Evolutionary conservation across 2,888 invertebrate species (phyloP).

Genomic region (Epicampocera succincta): DNA sequence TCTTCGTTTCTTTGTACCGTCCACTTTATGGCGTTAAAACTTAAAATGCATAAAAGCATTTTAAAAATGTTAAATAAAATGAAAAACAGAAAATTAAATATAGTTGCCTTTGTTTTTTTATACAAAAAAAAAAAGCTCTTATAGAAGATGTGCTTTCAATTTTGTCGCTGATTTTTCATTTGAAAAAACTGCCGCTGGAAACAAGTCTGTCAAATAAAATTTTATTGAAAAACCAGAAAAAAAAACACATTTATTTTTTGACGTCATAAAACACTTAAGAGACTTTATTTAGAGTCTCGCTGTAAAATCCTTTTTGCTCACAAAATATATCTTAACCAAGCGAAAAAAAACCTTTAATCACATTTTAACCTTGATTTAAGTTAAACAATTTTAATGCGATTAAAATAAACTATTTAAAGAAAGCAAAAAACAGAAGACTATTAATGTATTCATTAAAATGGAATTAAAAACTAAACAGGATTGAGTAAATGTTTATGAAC

Average conservation of each 20-base stretch:
- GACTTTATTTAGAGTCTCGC: conserved; percentile 33
- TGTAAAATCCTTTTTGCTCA: background rate
- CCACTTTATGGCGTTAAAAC: too few relatives aligned
- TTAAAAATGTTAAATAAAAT: too few relatives aligned
- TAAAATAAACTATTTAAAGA: conserved; percentile 2
- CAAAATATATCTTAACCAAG: background rate
- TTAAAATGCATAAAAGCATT: too few relatives aligned
- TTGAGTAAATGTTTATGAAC: conserved; percentile 15
- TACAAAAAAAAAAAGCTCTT: too few relatives aligned
- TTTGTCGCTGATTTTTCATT: too few relatives aligned
- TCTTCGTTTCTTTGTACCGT: too few relatives aligned
- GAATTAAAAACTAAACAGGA: conserved; percentile 30
- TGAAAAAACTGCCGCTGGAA: conserved; percentile 19
- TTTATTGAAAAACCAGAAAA: background rate
- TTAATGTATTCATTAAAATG: conserved; percentile 17
- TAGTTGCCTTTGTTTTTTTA: too few relatives aligned
- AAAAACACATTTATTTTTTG: conserved; percentile 12
- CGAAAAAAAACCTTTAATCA: conserved; percentile 11
- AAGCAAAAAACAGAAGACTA: background rate
- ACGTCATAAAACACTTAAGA: conserved; percentile 59
- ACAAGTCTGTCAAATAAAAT: conserved; percentile 25
- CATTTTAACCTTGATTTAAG: conserved; percentile 53
- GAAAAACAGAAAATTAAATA: too few relatives aligned
- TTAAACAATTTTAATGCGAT: conserved; percentile 33
- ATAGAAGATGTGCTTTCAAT: too few relatives aligned